Conservation (phyloP, 2,113 vertebrate species). For the Corythornis cristatus region DNA sequence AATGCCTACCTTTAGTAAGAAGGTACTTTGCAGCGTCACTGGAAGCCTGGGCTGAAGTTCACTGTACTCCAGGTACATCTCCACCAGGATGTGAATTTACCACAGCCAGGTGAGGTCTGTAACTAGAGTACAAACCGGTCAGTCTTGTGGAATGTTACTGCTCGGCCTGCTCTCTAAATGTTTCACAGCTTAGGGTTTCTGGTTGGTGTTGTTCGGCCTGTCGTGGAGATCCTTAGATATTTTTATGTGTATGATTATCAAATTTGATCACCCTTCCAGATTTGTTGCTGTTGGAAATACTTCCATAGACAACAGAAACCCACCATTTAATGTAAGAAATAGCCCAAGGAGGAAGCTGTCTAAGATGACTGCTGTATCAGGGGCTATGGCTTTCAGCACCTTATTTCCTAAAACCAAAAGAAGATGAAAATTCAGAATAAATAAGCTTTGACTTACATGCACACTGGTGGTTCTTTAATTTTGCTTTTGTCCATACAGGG, state of each 20-base stretch:
- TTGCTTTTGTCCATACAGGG: not conserved
- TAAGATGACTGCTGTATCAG: not conserved
- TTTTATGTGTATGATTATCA: not conserved
- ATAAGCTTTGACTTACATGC: not conserved
- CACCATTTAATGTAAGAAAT: not conserved
- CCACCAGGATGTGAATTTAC: not conserved
- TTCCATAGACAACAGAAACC: not conserved
- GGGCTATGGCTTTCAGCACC: not conserved
- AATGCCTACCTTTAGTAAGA: not conserved
- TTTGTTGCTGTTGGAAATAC: not conserved
- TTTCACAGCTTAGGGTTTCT: not conserved
- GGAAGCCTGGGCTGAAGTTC: not conserved
- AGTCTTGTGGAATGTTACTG: not conserved
- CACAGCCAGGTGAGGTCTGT: not conserved
- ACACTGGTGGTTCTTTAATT: not conserved
- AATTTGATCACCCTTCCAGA: not conserved
- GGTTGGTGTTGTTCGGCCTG: not conserved
- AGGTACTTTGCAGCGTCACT: not conserved
- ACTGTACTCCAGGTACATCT: not conserved
- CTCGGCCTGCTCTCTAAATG: not conserved
- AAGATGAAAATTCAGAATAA: not conserved
- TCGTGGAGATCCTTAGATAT: not conserved
- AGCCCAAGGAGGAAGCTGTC: not conserved
- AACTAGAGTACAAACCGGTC: not conserved
- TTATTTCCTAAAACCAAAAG: not conserved